Evolutionary conservation across 64 coral and sea anemone species (phyloP), one percentile per base, ranked within the genome.

Genomic region (Montipora efflorescens): DNA sequence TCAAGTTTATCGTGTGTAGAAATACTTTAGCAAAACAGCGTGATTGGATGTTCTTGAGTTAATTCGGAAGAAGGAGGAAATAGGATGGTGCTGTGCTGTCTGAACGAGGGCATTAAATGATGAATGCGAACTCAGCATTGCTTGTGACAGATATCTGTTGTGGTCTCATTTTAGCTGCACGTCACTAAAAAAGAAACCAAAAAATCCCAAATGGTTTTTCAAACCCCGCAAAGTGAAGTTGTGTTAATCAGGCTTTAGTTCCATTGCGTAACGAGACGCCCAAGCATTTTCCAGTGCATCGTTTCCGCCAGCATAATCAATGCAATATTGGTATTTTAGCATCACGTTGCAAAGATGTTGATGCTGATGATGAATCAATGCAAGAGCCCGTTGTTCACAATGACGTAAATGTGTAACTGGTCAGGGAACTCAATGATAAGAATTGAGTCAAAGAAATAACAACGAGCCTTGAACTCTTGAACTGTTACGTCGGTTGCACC

Each of bases 121-220:
- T 87, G 81, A 92, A 76, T 64, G 59, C 16, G 22, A 84, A 77
- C 72, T 86, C 52, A 86, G 90, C 66, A 83, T 91, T 83, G 90
- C 90, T 44, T 91, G 68, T 43, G 79, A 91, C 47, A 73, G 79
- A 48, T 87, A 81, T 80, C 76, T 79, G 47, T 57, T 79, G 46
- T 91, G 89, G 79, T 76, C 48, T 36, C 90, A 83, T 92, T 83
- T 84, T 92, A 66, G 47, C 47, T 91, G 79, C 67, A 82, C 89
- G 22, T 91, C 78, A 12, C 25, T 82, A 22, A 81, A 50, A 55
- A 82, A 8, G 71, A 80, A 50, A 49, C 78, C 89, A 82, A 91
- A 48, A 64, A 67, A 36, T 25, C 72, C 74, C 47, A 23, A 59
- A 28, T 90, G 50, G 88, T 78, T 66, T 78, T 90, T 74, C 23